A percentile compares a stretch with the other conserved stretches of the same genome.
Evolutionary conservation across 2,888 invertebrate species (phyloP).

Genomic region (Limenitis camilla): DNA sequence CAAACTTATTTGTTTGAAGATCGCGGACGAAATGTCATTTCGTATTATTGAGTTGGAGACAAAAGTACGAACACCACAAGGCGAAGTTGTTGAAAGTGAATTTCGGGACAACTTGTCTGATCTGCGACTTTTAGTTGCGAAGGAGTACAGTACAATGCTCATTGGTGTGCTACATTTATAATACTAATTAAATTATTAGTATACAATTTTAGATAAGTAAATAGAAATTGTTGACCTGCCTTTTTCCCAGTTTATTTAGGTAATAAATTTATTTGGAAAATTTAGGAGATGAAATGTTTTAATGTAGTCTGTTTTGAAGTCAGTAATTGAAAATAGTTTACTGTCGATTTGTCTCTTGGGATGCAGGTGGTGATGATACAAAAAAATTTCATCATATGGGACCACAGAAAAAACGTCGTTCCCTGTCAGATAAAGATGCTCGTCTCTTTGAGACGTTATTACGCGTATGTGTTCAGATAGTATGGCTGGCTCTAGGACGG

Average conservation of each 20-base stretch:
- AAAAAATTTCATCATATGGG: conserved; percentile 77
- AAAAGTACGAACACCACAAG: conserved; percentile 71
- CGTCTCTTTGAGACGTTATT: conserved; percentile 75
- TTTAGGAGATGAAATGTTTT: not conserved
- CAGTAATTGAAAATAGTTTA: no score
- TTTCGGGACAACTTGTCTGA: conserved; percentile 73
- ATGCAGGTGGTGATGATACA: conserved; percentile 61
- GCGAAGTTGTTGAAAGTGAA: conserved; percentile 59
- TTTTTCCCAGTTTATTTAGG: no score
- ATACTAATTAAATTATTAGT: not conserved
- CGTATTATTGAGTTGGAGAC: conserved; percentile 66
- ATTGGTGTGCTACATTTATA: conserved; percentile 49
- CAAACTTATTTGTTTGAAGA: conserved; percentile 39
- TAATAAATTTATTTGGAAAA: no score
- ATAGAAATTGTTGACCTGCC: not conserved
- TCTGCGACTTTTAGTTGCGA: conserved; percentile 74
- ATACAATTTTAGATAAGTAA: not conserved
- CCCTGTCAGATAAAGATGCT: conserved; percentile 78
- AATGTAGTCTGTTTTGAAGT: not conserved
- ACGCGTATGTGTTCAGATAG: conserved; percentile 74
- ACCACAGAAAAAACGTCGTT: conserved; percentile 67
- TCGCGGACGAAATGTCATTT: conserved; percentile 71
- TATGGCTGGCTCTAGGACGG: conserved; percentile 78
- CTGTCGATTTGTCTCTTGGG: no score
- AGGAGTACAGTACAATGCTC: conserved; percentile 76